Percentiles rank a stretch among this genome's conserved stretches.
These are phyloP conservation scores for Porites lutea DNA, from an alignment of 64 coral and sea anemone species.

Conservation along the genomic window DNA sequence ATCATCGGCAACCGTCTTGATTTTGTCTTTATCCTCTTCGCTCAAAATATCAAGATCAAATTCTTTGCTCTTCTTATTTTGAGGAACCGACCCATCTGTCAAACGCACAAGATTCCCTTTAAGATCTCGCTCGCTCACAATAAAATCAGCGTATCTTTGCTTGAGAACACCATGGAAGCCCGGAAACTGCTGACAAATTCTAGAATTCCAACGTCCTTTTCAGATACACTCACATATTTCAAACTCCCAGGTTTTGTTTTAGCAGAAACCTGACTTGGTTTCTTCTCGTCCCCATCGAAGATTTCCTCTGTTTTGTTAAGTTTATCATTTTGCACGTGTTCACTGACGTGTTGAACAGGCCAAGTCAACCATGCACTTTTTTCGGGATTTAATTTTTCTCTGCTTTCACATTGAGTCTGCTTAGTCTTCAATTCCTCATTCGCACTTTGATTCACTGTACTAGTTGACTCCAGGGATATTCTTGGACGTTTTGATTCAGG, in stretches of 20 bases:
- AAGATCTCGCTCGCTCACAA: conserved; percentile 84
- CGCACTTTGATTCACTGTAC: not conserved
- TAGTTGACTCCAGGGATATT: not conserved
- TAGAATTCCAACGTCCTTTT: conserved; percentile 86
- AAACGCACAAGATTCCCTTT: conserved; percentile 71
- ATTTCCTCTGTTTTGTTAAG: not conserved
- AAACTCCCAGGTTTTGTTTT: not conserved
- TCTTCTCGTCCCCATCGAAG: not conserved
- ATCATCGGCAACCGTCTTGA: conserved; percentile 66
- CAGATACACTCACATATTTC: conserved; percentile 8
- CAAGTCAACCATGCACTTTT: not conserved
- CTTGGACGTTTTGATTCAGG: conserved; percentile 40
- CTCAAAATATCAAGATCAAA: conserved; percentile 51
- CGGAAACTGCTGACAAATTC: conserved; percentile 77
- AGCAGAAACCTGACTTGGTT: not conserved
- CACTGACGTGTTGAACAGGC: too few relatives aligned
- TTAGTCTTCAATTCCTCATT: not conserved
- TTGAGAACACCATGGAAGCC: conserved; percentile 92
- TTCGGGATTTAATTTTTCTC: not conserved
- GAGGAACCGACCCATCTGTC: conserved; percentile 68
- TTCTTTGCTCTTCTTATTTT: conserved; percentile 14
- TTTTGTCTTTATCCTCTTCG: conserved; percentile 71
- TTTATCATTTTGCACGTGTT: not conserved
- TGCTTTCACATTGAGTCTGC: not conserved
- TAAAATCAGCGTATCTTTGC: conserved; percentile 92